Evolutionary conservation across 2,113 vertebrate genomes (phyloP).

Genomic region (Leucopternis melanops): DNA sequence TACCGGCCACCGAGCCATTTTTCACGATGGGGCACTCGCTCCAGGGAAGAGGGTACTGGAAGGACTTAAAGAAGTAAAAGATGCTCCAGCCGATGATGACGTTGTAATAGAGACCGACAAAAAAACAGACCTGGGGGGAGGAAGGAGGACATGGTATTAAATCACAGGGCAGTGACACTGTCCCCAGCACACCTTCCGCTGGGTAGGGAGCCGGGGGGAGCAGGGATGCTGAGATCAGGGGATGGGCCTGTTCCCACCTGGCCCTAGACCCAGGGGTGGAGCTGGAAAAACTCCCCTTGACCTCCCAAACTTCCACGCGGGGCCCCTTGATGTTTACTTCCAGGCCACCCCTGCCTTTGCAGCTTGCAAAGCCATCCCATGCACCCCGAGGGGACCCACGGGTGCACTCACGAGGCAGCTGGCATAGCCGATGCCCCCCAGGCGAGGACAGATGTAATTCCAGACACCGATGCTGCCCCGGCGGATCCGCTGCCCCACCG

Average conservation of each 20-base stretch:
- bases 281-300: neutral
- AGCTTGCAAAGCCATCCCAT: fast-evolving
- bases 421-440: constrained; percentile 94
- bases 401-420: constrained; percentile 84
- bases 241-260: neutral
- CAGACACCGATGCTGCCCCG: constrained; percentile 96
- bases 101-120: constrained; percentile 96
- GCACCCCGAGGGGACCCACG: fast-evolving
- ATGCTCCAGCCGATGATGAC: constrained; percentile 99
- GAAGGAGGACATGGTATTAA: neutral
- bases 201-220: fast-evolving
- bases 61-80: constrained; percentile 98
- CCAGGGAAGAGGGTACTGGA: constrained; percentile 97
- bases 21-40: constrained; percentile 85
- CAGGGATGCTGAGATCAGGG: neutral
- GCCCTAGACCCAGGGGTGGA: fast-evolving
- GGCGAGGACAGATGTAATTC: constrained; percentile 91
- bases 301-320: fast-evolving
- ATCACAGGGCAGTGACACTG: fast-evolving
- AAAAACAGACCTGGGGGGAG: constrained; percentile 84
- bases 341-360: fast-evolving
- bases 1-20: constrained; percentile 84
- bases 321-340: neutral
- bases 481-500: constrained; percentile 92
- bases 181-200: fast-evolving